Evolutionary conservation across 2,888 invertebrate species (phyloP).

Genomic region (Amitus sp.): DNA sequence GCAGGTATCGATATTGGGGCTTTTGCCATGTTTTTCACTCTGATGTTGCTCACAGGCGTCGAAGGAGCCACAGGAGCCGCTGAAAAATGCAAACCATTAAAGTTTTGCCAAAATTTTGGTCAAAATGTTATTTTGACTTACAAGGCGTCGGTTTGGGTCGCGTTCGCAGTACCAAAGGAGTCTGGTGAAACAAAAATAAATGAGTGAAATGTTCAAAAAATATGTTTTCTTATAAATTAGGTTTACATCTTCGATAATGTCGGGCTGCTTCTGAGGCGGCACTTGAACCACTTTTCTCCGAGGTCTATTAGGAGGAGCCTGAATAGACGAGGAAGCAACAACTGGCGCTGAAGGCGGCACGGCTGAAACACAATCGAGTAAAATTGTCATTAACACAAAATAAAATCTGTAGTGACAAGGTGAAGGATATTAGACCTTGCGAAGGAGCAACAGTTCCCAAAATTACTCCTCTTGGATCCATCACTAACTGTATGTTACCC

Average conservation of each 20-base stretch:
- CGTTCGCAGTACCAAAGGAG: no score
- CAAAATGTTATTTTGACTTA: no score
- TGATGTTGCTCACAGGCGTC: slow-evolving; percentile 47
- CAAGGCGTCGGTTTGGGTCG: no score
- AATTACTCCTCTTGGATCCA: slow-evolving; percentile 68
- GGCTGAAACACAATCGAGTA: background rate
- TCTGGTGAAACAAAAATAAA: no score
- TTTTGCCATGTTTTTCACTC: slow-evolving; percentile 50
- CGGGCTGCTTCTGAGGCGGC: slow-evolving; percentile 41
- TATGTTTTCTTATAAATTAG: no score
- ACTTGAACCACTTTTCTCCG: background rate
- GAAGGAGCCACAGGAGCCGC: slow-evolving; percentile 50
- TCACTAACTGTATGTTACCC: slow-evolving; percentile 66
- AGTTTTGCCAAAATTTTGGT: no score
- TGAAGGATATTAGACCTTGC: no score
- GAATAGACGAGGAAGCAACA: slow-evolving; percentile 16
- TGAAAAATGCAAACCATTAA: slow-evolving; percentile 28
- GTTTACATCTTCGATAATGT: slow-evolving; percentile 58
- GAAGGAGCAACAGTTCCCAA: slow-evolving; percentile 63
- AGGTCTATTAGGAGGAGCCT: background rate
- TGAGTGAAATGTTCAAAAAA: no score
- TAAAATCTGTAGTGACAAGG: no score
- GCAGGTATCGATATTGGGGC: slow-evolving; percentile 26
- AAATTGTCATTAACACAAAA: background rate
- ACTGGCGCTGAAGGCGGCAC: slow-evolving; percentile 12